A percentile compares a stretch with the other conserved stretches of the same genome.
Evolutionary conservation across 2,113 vertebrate species (phyloP).

Genomic region (Daphoenositta chrysoptera): DNA sequence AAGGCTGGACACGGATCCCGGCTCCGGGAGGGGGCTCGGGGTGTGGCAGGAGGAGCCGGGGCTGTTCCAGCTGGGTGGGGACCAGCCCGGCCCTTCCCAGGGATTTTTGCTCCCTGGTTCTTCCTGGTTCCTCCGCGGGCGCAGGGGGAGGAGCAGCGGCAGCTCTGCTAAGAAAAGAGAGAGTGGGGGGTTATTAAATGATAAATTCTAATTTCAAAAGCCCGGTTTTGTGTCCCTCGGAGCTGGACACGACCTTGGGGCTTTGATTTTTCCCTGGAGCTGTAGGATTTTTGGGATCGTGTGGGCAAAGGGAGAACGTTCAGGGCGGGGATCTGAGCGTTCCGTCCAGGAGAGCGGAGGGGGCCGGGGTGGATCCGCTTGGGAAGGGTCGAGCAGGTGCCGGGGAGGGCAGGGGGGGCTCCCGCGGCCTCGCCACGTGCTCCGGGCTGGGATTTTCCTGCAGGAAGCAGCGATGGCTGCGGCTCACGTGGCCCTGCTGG

Average conservation of each 20-base stretch:
- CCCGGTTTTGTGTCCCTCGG: rapidly evolving
- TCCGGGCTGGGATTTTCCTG: neutral
- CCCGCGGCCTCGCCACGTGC: neutral
- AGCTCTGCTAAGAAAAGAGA: neutral
- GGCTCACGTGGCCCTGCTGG: neutral
- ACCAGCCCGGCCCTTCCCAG: neutral
- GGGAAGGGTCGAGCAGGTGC: neutral
- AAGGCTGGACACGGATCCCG: rapidly evolving
- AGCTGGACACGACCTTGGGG: rapidly evolving
- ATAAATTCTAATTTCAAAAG: rapidly evolving
- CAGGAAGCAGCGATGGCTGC: neutral
- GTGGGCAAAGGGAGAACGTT: rapidly evolving
- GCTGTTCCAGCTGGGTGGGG: neutral
- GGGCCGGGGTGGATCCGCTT: rapidly evolving
- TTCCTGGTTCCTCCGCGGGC: neutral
- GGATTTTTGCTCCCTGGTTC: neutral
- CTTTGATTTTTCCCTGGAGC: neutral
- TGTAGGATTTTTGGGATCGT: neutral
- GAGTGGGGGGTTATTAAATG: neutral
- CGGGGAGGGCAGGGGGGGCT: neutral
- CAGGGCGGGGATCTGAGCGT: rapidly evolving
- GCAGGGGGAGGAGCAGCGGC: neutral
- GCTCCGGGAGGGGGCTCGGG: neutral
- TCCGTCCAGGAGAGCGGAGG: rapidly evolving
- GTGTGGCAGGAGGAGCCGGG: neutral